Conservation (phyloP, 2,113 vertebrate genomes). For the Odontesthes bonariensis region DNA sequence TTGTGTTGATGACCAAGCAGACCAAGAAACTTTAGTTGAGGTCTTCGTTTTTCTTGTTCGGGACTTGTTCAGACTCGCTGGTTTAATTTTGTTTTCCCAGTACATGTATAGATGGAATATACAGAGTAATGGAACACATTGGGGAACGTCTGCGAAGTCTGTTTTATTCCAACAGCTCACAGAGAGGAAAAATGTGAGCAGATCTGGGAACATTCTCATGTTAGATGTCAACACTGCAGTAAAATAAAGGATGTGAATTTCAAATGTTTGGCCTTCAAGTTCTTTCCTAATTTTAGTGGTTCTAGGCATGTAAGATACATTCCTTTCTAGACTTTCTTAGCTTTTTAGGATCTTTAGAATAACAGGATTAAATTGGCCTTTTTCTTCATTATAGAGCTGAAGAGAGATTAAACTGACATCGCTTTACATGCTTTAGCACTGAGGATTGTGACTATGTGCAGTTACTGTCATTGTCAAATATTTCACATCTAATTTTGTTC, state of each 20-base stretch:
- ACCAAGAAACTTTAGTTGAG: not conserved
- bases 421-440: slow-evolving; percentile 19
- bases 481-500: not conserved
- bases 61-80: slow-evolving; percentile 11
- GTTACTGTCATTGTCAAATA: not conserved
- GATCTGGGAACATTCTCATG: slow-evolving; percentile 31
- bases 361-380: slow-evolving; percentile 42
- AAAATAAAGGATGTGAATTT: slow-evolving; percentile 46
- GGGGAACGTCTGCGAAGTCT: slow-evolving; percentile 16
- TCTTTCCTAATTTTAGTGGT: slow-evolving; percentile 43
- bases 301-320: slow-evolving; percentile 23
- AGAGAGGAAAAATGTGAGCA: slow-evolving; percentile 23
- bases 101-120: not conserved
- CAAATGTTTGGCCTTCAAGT: slow-evolving; percentile 33
- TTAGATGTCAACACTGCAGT: slow-evolving; percentile 37
- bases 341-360: slow-evolving; percentile 18
- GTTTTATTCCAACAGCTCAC: not conserved
- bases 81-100: not conserved
- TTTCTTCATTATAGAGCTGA: slow-evolving; percentile 26
- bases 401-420: slow-evolving; percentile 5
- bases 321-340: slow-evolving; percentile 22
- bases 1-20: not conserved
- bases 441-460: slow-evolving; percentile 1
- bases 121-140: slow-evolving; percentile 1
- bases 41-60: not conserved